Conservation (phyloP, 2,113 vertebrate genomes). For the Turdus rufiventris region DNA sequence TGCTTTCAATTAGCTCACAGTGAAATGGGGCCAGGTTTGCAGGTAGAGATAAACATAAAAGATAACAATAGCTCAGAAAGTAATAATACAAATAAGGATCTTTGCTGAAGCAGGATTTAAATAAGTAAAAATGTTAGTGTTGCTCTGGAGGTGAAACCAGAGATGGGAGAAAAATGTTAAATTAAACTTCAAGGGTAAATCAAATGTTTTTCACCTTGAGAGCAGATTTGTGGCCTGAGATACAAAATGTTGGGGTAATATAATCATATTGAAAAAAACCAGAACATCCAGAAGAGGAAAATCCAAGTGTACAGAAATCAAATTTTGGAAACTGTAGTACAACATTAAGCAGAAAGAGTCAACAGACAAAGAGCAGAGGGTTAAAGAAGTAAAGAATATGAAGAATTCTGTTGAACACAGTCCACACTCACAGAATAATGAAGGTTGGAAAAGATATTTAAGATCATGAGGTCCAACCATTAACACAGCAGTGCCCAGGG, state of each 20-base stretch:
- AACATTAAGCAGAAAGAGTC: neutral
- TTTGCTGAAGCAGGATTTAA: slow-evolving; percentile 26
- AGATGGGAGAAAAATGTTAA: neutral
- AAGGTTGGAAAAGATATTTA: neutral
- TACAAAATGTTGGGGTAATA: neutral
- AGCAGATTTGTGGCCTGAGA: neutral
- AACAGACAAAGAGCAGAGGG: neutral
- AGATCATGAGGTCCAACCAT: neutral
- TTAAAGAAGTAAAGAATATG: neutral
- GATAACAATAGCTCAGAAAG: neutral
- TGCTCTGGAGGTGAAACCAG: neutral
- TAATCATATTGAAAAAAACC: neutral
- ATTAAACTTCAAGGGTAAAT: neutral
- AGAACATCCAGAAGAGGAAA: neutral
- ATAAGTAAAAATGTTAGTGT: neutral
- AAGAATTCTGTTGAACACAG: neutral
- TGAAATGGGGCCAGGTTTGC: neutral
- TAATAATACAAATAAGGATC: slow-evolving; percentile 27
- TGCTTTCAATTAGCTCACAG: slow-evolving; percentile 19
- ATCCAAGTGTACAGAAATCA: neutral
- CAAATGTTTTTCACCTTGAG: slow-evolving; percentile 2
- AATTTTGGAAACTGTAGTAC: neutral
- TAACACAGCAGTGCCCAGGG: neutral
- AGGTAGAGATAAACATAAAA: slow-evolving; percentile 5
- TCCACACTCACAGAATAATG: neutral